A percentile compares a stretch with the other conserved stretches of the same genome.
Conservation (phyloP, 1,140 invertebrate genomes). For the Macrotrachela quadricornifera region DNA sequence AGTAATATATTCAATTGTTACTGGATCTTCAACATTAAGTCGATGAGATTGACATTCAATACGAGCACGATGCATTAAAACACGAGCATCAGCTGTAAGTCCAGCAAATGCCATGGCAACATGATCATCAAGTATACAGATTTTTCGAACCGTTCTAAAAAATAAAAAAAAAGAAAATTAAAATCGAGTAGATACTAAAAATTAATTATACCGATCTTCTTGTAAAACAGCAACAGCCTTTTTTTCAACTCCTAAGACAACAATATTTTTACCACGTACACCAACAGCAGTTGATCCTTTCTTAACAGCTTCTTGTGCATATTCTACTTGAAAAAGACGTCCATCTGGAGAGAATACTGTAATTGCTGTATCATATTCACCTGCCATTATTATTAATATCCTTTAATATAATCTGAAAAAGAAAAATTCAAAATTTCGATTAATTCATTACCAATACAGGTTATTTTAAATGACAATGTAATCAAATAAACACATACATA, state of each 20-base stretch:
- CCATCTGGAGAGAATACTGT: constrained; percentile 99
- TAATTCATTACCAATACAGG: too few species aligned
- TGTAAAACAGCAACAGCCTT: constrained; percentile 96
- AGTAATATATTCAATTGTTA: constrained; percentile 93
- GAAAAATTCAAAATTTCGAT: too few species aligned
- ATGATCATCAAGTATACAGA: constrained; percentile 90
- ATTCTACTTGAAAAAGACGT: constrained; percentile 97
- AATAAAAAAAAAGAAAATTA: too few species aligned
- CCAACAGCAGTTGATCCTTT: constrained; percentile 98
- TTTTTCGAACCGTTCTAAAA: constrained; percentile 75
- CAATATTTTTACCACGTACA: constrained; percentile 74
- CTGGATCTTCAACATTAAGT: constrained; percentile 95
- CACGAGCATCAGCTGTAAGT: constrained; percentile 89
- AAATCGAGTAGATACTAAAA: too few species aligned
- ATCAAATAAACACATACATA: too few species aligned
- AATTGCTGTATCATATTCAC: constrained; percentile 78
- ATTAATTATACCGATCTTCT: constrained; percentile 47
- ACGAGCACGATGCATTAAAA: constrained; percentile 83
- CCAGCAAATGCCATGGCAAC: constrained; percentile 99
- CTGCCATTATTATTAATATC: too few species aligned
- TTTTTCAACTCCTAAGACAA: constrained; percentile 95
- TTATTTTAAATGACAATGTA: too few species aligned
- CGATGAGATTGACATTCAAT: constrained; percentile 97
- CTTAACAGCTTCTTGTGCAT: constrained; percentile 97
- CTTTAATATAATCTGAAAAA: too few species aligned